Evolutionary conservation across 2,888 invertebrate species (phyloP), one percentile per base, ranked within the genome.

Genomic region (Xylophagus ater): DNA sequence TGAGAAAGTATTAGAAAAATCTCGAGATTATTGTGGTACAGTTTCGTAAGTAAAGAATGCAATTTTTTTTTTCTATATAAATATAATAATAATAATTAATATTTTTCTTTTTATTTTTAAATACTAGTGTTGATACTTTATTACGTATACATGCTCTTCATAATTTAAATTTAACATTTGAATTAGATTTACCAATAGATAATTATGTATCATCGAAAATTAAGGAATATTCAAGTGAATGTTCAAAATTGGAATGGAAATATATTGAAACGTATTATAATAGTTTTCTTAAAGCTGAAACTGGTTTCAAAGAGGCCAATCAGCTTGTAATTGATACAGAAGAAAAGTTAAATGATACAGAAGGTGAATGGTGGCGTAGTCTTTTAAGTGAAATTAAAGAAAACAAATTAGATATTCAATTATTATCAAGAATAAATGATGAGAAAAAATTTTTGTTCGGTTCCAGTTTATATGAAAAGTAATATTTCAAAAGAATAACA

Each of bases 81-180:
- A 38, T 60, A 59, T 5, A 30, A 28, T 19, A 20, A 24, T 10
- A 19, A 35, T 15, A 6, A 19, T 14, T 32, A 14, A 17, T 4
- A 34, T 14, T 10, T n/a, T 15, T 26, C n/a, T 19, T 23, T 32
- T 36, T 31, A 26, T 24, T 28, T 29, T 9, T 12, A 19, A 52
- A 52, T 45, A 53, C 73, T 34, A 62, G 68, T 32, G 72, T 80
- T 13, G 83, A 84, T 55, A 73, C 73, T 34, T 62, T 81, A 28
- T 65, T 74, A 48, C 67, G 74, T 52, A 72, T 83, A 17, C 84
- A 84, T 56, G 71, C 80, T 0, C 59, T 78, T 41, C 68, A 77
- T 51, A 83, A 83, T 58, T 62, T 80, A 33, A 64, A 72, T 3
- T 71, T 78, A 42, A 55, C 57, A 42, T 55, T 71, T 5, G 34